Conservation (phyloP, 2,888 invertebrate genomes). For the Chrysolina haemoptera region DNA sequence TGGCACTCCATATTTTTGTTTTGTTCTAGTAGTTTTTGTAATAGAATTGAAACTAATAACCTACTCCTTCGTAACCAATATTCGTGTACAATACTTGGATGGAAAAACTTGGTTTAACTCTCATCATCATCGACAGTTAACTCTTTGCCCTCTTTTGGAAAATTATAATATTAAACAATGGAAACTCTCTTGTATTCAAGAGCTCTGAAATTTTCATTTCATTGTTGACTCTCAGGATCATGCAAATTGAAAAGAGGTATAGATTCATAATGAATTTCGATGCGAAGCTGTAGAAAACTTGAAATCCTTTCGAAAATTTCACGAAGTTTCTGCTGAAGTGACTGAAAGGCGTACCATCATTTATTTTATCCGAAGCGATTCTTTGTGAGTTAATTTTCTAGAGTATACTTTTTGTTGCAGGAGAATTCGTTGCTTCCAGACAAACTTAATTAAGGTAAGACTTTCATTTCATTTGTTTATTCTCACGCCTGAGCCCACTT, state of each 20-base stretch:
- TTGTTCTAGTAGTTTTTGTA: too few species aligned
- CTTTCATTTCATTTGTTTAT: not conserved
- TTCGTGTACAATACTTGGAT: too few species aligned
- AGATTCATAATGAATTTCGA: conserved; percentile 43
- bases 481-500: not conserved
- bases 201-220: conserved; percentile 35
- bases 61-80: too few species aligned
- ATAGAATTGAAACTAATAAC: too few species aligned
- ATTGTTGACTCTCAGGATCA: conserved; percentile 43
- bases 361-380: not conserved
- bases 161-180: conserved; percentile 36
- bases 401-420: conserved; percentile 15
- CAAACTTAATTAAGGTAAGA: conserved; percentile 14
- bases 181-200: conserved; percentile 31
- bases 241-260: conserved; percentile 43
- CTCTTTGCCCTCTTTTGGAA: conserved; percentile 7
- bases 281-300: conserved; percentile 20
- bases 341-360: not conserved
- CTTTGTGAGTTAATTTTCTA: conserved; percentile 11
- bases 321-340: conserved; percentile 7
- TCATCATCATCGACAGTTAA: not conserved
- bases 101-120: too few species aligned
- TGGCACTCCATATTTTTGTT: too few species aligned
- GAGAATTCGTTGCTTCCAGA: not conserved
- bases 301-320: conserved; percentile 15